Base-by-base conservation (phyloP, 2,797 vertebrate species). In the Gobio occitaniae region DNA sequence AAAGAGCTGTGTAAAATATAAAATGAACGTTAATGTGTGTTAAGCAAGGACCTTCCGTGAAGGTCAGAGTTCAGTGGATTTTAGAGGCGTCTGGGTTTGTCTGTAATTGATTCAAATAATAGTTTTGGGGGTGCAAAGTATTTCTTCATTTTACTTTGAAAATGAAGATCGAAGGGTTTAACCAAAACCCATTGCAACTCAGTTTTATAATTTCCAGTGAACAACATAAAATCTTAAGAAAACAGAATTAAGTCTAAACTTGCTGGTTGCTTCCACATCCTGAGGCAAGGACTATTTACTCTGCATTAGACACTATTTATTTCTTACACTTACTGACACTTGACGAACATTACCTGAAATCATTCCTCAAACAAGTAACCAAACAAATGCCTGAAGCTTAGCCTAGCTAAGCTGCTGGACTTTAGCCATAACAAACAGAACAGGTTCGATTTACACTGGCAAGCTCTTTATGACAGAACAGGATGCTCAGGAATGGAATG, bases 381-480 rank as follows among this genome's bases (percentile, higher is more conserved):
- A 50, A 74, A 82, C 52, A 71, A 82, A 50, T 72, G 25, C 25
- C 17, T 9, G 32, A 48, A 63, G 69, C 54, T 29, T 48, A 32
- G 69, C 25, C 25, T 4, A 71, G 44, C 41, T n/a, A 63, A 74
- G 25, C 41, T 48, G 54, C 69, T 74, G 80, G 80, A 82, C 56
- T 82, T 61, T 11, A 82, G 80, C 80, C 54, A 72, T 32, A 11
- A 61, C 38, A 50, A 63, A 63, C 69, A 82, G 69, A 63, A 47
- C 54, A 82, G 69, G 69, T 72, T 63, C 25, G 10, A 48, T 61
- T 74, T 63, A 82, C 82, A 68, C 15, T 54, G 48, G 41, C 61
- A 74, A 82, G 80, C 54, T 74, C 25, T 82, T 63, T 74, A 63
- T 50, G 44, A 70, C 44, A 83, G 32, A 83, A 66, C 82, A 76